A percentile compares a stretch with the other conserved stretches of the same genome.
Evolutionary conservation across 1,140 invertebrate genomes (phyloP).

Genomic region (Bicyclus anynana): DNA sequence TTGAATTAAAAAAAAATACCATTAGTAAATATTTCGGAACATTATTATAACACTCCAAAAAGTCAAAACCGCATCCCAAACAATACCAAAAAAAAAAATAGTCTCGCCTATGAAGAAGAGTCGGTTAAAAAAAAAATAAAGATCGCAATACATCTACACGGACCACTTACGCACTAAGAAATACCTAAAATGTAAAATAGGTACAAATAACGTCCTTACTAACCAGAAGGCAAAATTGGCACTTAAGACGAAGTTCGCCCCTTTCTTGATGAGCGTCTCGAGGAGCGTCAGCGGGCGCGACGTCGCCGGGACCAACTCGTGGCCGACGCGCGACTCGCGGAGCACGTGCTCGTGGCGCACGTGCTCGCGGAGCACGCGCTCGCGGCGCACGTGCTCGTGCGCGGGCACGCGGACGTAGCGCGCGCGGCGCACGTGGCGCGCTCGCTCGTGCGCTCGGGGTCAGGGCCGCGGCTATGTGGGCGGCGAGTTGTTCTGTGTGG

Average conservation of each 20-base stretch:
- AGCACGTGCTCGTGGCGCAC: neutral
- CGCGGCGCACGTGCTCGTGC: neutral
- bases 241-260: constrained; percentile 72
- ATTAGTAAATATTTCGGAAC: neutral
- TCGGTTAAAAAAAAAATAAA: constrained; percentile 24
- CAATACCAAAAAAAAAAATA: no score
- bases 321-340: neutral
- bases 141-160: constrained; percentile 55
- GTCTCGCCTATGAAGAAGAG: constrained; percentile 6
- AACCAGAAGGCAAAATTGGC: constrained; percentile 78
- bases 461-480: constrained; percentile 56
- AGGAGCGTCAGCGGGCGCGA: constrained; percentile 28
- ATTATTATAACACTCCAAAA: neutral
- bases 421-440: constrained; percentile 5
- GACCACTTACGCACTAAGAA: constrained; percentile 70
- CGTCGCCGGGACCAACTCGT: constrained; percentile 5
- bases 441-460: constrained; percentile 6
- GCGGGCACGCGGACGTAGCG: neutral
- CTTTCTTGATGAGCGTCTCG: constrained; percentile 49
- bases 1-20: no score
- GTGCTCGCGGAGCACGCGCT: neutral
- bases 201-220: constrained; percentile 73
- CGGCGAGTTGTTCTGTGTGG: constrained; percentile 64
- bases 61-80: no score
- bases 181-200: constrained; percentile 74